These are phyloP conservation scores for Nyctalus aviator DNA, from an alignment of 2,797 vertebrate species.

Conservation along the genomic window DNA sequence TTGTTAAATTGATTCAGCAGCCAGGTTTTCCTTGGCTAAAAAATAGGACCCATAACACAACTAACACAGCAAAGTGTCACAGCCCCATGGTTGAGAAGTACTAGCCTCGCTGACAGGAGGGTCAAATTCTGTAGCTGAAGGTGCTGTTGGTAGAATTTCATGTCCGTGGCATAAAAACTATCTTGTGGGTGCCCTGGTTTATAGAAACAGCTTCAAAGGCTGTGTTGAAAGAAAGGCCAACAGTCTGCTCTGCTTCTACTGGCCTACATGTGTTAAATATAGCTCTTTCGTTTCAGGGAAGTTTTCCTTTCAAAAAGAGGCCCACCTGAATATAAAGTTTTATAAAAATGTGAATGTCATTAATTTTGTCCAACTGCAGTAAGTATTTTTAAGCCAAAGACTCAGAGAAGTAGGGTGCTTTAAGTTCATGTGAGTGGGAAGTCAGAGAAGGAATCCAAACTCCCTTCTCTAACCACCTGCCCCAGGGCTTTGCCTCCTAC, in stretches of 20 bases:
- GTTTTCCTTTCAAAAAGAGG: not conserved
- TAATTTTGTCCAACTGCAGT: not conserved
- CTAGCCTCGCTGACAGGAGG: not conserved
- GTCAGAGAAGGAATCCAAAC: not conserved
- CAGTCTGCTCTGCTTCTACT: not conserved
- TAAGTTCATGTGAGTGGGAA: not conserved
- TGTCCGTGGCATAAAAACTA: not conserved
- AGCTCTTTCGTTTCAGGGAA: not conserved
- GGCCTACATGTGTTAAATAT: not conserved
- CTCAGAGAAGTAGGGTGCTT: not conserved
- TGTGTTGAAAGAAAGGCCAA: not conserved
- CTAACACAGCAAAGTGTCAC: not conserved
- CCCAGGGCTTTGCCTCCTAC: not conserved
- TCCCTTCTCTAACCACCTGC: not conserved
- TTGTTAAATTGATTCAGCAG: not conserved
- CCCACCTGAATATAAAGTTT: not conserved
- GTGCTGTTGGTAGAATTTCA: not conserved
- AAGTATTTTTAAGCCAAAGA: conserved; percentile 34
- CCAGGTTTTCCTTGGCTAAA: not conserved
- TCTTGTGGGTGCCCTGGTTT: not conserved
- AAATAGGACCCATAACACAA: not conserved
- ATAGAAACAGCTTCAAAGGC: not conserved
- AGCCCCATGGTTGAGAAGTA: not conserved
- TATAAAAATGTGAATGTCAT: not conserved
- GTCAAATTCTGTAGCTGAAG: not conserved